phyloP scores from a whole-genome alignment of 2,888 invertebrate species.

The Diarsia mendica region DNA sequence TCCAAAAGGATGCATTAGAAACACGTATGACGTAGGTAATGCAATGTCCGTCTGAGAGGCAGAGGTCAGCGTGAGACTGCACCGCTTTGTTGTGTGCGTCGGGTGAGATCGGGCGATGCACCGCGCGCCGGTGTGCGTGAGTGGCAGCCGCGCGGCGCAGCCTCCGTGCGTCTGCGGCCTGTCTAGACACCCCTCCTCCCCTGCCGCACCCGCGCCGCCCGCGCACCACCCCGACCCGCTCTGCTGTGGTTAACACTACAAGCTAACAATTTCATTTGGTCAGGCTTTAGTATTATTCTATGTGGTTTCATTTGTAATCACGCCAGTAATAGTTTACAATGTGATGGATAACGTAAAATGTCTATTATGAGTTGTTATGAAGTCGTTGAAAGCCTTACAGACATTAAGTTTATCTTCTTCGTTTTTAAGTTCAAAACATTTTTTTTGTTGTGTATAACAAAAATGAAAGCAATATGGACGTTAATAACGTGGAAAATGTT shows the following conservation, averaged over 20 bases:
- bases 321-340: conserved; percentile 12
- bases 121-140: conserved; percentile 77
- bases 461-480: neutral
- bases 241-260: conserved; percentile 67
- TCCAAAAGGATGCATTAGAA: conserved; percentile 57
- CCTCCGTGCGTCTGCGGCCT: conserved; percentile 89
- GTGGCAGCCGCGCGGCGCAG: conserved; percentile 81
- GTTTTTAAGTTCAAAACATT: neutral
- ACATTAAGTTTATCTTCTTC: neutral
- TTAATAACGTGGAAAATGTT: neutral
- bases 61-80: conserved; percentile 81
- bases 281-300: conserved; percentile 61
- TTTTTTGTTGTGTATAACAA: neutral
- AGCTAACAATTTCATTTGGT: conserved; percentile 71
- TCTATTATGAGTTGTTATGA: conserved; percentile 5
- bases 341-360: conserved; percentile 15
- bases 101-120: conserved; percentile 81
- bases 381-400: neutral
- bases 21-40: conserved; percentile 71
- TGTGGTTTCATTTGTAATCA: conserved; percentile 42
- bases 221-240: conserved; percentile 60
- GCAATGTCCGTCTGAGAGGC: conserved; percentile 75
- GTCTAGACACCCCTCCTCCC: conserved; percentile 86
- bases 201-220: conserved; percentile 62
- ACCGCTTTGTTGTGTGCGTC: conserved; percentile 63